Evolutionary conservation across 2,888 invertebrate genomes (phyloP).

Genomic region (Augochlorella aurata): DNA sequence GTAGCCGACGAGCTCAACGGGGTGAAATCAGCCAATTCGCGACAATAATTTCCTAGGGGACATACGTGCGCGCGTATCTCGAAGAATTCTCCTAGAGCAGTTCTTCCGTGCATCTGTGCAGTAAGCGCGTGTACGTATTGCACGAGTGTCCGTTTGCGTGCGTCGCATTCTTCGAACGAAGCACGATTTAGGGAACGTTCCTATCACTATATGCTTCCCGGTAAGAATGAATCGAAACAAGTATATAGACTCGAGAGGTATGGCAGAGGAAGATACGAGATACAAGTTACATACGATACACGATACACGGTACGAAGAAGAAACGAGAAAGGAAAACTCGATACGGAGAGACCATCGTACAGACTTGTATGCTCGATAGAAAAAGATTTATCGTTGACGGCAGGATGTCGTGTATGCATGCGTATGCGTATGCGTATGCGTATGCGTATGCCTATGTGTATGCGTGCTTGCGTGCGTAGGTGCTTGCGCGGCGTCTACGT

Average conservation of each 20-base stretch:
- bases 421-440: no score
- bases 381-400: neutral
- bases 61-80: slow-evolving; percentile 24
- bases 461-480: no score
- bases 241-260: slow-evolving; percentile 9
- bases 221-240: slow-evolving; percentile 11
- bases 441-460: no score
- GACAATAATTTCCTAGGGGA: neutral
- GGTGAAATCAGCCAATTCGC: neutral
- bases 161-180: neutral
- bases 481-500: no score
- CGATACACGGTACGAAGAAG: slow-evolving; percentile 4
- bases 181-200: neutral
- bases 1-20: slow-evolving; percentile 6
- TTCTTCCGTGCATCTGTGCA: neutral
- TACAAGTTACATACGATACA: slow-evolving; percentile 4
- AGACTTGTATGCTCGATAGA: neutral
- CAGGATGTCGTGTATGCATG: neutral
- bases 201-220: neutral
- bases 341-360: slow-evolving; percentile 6
- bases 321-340: slow-evolving; percentile 28
- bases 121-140: neutral
- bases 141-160: neutral
- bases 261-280: slow-evolving; percentile 29
- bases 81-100: slow-evolving; percentile 12